A percentile compares a stretch with the other conserved stretches of the same genome.
phyloP scores from a whole-genome alignment of 2,113 vertebrate genomes.

The Cygnus buccinator region DNA sequence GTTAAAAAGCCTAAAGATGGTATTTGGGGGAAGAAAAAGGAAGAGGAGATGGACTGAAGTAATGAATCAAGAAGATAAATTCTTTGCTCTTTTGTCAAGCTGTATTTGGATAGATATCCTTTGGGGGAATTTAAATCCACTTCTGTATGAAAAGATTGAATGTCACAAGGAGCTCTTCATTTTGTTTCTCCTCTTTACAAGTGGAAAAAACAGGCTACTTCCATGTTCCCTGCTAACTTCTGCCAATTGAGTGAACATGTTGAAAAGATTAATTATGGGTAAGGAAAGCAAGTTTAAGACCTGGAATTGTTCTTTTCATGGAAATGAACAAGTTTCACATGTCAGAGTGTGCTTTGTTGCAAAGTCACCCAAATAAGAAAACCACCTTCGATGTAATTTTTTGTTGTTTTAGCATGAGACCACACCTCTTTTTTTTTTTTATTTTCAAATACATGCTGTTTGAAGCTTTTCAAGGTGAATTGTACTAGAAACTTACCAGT shows the following conservation, averaged over 20 bases:
- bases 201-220: neutral
- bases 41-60: neutral
- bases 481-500: neutral
- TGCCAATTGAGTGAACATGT: neutral
- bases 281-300: neutral
- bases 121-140: neutral
- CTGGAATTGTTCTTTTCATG: neutral
- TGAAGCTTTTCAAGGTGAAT: neutral
- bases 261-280: neutral
- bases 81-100: neutral
- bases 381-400: neutral
- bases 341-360: neutral
- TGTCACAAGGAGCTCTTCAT: neutral
- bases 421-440: neutral
- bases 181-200: neutral
- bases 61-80: slow-evolving; percentile 4
- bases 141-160: neutral
- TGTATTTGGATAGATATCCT: neutral
- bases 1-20: neutral
- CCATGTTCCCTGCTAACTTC: neutral
- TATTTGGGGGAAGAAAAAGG: neutral
- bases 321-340: neutral
- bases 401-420: neutral
- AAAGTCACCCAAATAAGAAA: neutral
- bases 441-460: neutral